Evolutionary conservation across 2,113 vertebrate species (phyloP), one percentile per base, ranked within the genome.

Genomic region (Cephalopterus ornatus): DNA sequence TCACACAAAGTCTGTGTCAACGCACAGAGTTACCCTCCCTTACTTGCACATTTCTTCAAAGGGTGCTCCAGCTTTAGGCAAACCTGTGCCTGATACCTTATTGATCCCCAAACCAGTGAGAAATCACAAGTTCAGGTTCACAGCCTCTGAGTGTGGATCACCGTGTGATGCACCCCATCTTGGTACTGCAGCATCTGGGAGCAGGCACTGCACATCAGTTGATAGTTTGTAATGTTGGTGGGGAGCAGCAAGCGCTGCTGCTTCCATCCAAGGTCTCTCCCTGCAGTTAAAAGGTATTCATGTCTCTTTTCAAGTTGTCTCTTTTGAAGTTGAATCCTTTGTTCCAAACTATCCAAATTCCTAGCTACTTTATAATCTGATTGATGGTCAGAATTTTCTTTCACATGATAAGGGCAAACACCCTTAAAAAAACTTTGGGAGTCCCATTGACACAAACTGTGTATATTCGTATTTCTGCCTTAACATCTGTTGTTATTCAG

Each of bases 401-500:
- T 72, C 55, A 59, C 5, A 27, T 27, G 27, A 73, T 80, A 33
- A n/a, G 22, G 3, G 26, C 1, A 7, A 91, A 52, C 19, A 41
- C 3, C 4, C 9, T 84, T 15, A 35, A 65, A 85, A 76, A 23
- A 61, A 17, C 19, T 92, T n/a, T 74, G 32, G 2, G 3, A 73
- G 46, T 80, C 24, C 55, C 33, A 50, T 32, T 86, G 72, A 71
- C 53, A 76, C 11, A 52, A 13, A 23, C 16, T 71, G 11, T 42
- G 12, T 67, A 55, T 65, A 79, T 44, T 75, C 53, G 58, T 5
- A 83, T 62, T 83, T 82, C 49, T 68, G 21, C 52, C 58, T 76
- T 49, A 90, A 85, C 78, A 88, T 92, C 66, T 93, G 71, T 47
- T 93, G 77, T 93, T 76, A 68, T 65, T 75, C 49, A 90, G 53